These are phyloP conservation scores for Drosophila mettleri DNA, from an alignment of 2,888 invertebrate species.

Conservation along the genomic window DNA sequence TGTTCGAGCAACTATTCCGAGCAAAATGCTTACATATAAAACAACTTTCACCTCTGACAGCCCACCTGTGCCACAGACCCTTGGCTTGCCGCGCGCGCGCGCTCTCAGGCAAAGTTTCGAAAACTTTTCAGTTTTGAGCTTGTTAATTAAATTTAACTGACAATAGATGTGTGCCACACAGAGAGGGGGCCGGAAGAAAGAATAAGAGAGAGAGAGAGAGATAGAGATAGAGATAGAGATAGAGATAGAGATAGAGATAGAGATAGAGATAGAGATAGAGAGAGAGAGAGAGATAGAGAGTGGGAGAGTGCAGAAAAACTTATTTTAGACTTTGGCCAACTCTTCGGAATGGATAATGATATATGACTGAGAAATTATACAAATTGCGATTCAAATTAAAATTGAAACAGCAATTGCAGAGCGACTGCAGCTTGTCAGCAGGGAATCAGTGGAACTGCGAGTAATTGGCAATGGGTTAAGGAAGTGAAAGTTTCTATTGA, in stretches of 20 bases:
- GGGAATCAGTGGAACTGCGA: neutral
- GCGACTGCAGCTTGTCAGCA: neutral
- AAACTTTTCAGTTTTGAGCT: conserved; percentile 34
- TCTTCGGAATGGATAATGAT: conserved; percentile 1
- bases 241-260: neutral
- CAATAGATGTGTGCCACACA: conserved; percentile 3
- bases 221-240: neutral
- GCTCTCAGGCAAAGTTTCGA: conserved; percentile 37
- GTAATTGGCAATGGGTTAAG: neutral
- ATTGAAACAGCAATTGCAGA: neutral
- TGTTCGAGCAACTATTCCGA: conserved; percentile 53
- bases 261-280: conserved; percentile 3
- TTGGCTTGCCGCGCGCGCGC: conserved; percentile 1
- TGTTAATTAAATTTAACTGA: conserved; percentile 52
- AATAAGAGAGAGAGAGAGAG: neutral
- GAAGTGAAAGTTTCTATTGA: neutral
- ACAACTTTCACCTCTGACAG: conserved; percentile 9
- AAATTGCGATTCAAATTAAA: conserved; percentile 3
- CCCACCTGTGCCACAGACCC: neutral
- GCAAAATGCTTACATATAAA: conserved; percentile 31
- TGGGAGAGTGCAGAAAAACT: neutral
- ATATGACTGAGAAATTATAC: conserved; percentile 3
- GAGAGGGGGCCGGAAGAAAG: too few species aligned
- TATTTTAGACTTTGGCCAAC: neutral
- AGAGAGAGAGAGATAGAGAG: neutral